Percentiles rank a stretch among this genome's conserved stretches.
phyloP scores from a whole-genome alignment of 2,797 vertebrate genomes.

The Myotis findleyi region DNA sequence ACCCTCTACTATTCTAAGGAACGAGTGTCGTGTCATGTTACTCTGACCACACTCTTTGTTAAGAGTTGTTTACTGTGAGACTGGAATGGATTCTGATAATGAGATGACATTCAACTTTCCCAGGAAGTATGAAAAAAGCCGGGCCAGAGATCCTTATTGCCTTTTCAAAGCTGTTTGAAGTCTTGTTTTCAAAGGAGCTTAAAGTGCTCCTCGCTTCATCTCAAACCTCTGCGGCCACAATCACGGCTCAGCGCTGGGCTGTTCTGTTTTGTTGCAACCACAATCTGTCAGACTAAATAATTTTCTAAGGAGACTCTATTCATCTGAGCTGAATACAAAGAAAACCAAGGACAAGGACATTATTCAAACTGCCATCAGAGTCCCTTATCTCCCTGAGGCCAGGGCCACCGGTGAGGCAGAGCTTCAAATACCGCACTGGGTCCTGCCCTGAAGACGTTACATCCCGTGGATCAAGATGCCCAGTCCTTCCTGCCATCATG shows the following conservation, averaged over 20 bases:
- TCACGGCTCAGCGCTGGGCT: neutral
- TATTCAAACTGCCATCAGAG: neutral
- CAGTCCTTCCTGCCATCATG: neutral
- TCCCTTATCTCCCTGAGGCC: neutral
- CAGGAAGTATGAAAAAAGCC: neutral
- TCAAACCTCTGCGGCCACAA: neutral
- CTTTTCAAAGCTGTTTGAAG: neutral
- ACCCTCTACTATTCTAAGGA: neutral
- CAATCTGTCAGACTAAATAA: neutral
- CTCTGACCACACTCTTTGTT: neutral
- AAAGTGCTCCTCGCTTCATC: neutral
- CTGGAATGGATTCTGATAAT: neutral
- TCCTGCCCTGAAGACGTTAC: neutral
- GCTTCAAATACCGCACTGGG: rapidly evolving
- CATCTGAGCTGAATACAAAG: neutral
- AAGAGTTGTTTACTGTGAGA: neutral
- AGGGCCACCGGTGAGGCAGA: neutral
- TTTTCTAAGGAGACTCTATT: neutral
- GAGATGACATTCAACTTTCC: neutral
- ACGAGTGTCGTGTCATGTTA: rapidly evolving
- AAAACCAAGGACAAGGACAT: neutral
- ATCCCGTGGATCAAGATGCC: neutral
- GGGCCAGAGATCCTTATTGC: neutral
- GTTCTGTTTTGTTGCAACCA: neutral
- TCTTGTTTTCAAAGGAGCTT: neutral